A percentile compares a stretch with the other conserved stretches of the same genome.
phyloP scores from a whole-genome alignment of 1,140 invertebrate genomes.

The Ostrea edulis region DNA sequence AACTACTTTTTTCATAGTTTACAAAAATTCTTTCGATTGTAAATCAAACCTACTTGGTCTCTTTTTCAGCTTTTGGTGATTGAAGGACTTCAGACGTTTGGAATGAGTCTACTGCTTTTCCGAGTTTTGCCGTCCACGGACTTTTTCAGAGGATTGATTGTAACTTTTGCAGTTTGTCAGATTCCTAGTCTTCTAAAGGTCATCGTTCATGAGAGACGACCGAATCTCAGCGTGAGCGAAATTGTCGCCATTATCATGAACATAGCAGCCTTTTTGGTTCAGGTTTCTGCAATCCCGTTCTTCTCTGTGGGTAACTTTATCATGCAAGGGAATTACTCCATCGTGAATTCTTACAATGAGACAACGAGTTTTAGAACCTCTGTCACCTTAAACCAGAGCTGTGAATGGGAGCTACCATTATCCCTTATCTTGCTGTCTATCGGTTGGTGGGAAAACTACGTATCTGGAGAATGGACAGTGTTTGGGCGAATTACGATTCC shows the following conservation, averaged over 20 bases:
- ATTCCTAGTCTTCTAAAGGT: constrained; percentile 74
- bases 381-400: constrained; percentile 33
- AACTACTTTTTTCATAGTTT: background rate
- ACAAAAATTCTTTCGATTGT: background rate
- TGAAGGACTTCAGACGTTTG: constrained; percentile 72
- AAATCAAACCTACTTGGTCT: background rate
- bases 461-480: constrained; percentile 83
- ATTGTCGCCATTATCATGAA: constrained; percentile 60
- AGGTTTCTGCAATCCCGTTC: constrained; percentile 65
- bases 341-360: constrained; percentile 58
- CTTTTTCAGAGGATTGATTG: constrained; percentile 72
- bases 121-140: constrained; percentile 72
- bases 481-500: constrained; percentile 67
- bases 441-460: constrained; percentile 99
- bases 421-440: constrained; percentile 91
- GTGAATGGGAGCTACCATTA: constrained; percentile 89
- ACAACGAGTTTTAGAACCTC: constrained; percentile 52
- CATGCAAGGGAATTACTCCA: constrained; percentile 58
- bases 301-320: constrained; percentile 66
- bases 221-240: constrained; percentile 60
- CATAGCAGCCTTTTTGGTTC: constrained; percentile 63
- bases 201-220: constrained; percentile 63
- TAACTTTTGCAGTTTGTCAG: constrained; percentile 72
- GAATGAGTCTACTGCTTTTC: constrained; percentile 72
- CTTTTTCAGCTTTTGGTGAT: constrained; percentile 68